These are phyloP conservation scores for Acholoe squamosa DNA, from an alignment of 2,888 invertebrate species.

Conservation along the genomic window DNA sequence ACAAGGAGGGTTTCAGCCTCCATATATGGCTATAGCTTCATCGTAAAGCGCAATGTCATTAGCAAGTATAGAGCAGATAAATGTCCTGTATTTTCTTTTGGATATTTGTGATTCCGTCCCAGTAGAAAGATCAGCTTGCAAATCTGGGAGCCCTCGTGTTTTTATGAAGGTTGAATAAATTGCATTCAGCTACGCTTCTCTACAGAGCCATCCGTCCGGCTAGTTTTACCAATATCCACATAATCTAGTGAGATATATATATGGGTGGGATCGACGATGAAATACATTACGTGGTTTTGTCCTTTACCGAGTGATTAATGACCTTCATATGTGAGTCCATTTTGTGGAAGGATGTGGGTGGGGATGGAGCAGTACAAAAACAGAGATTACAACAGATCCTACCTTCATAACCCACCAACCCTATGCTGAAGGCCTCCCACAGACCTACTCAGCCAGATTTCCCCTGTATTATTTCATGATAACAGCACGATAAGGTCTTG, in stretches of 20 bases:
- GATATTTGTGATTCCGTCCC: background rate
- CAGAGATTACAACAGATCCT: too few species aligned
- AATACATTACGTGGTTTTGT: background rate
- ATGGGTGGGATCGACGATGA: background rate
- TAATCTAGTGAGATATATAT: background rate
- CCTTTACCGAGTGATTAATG: background rate
- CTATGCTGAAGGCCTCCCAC: too few species aligned
- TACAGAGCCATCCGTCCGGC: background rate
- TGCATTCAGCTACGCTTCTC: background rate
- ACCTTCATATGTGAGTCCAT: too few species aligned
- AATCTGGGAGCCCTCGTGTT: background rate
- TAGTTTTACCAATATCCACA: background rate
- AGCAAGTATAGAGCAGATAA: background rate
- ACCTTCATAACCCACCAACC: too few species aligned
- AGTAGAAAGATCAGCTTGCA: background rate
- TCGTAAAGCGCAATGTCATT: too few species aligned
- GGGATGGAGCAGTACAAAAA: too few species aligned
- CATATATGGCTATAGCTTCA: too few species aligned
- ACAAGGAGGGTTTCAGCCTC: too few species aligned
- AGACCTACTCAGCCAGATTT: too few species aligned
- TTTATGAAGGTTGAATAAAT: background rate
- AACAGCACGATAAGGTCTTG: background rate
- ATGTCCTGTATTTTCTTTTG: background rate
- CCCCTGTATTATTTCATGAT: background rate
- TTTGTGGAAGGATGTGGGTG: too few species aligned